Percentiles rank a stretch among this genome's conserved stretches.
Conservation (phyloP, 1,140 invertebrate species). For the Spodoptera litura region DNA sequence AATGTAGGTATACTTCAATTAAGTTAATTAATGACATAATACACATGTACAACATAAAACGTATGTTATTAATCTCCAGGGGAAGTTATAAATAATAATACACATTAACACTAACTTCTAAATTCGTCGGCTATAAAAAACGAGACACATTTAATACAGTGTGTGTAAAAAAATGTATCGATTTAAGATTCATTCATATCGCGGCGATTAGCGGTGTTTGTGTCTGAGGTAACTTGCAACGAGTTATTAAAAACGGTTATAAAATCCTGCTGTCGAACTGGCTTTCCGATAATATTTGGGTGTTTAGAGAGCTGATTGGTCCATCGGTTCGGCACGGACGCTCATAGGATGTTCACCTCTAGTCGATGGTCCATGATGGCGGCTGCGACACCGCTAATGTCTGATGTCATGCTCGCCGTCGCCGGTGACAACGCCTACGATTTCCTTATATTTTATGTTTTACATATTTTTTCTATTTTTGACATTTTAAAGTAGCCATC, state of each 20-base stretch:
- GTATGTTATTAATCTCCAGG: background rate
- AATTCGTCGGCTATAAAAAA: constrained; percentile 38
- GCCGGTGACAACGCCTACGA: constrained; percentile 36
- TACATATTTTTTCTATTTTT: background rate
- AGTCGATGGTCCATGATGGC: constrained; percentile 35
- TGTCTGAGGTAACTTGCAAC: constrained; percentile 42
- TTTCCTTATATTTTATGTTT: constrained; percentile 17
- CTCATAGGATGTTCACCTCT: constrained; percentile 75
- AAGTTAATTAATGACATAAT: background rate
- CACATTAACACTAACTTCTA: constrained; percentile 8
- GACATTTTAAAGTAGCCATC: too few species aligned
- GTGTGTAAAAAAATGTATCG: constrained; percentile 24
- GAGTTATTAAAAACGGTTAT: constrained; percentile 49
- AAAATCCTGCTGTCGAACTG: constrained; percentile 50
- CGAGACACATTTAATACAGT: background rate
- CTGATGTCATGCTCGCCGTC: constrained; percentile 73
- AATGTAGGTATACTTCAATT: background rate
- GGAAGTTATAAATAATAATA: constrained; percentile 11
- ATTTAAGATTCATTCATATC: constrained; percentile 41
- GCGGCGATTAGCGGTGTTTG: constrained; percentile 35
- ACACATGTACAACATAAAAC: background rate
- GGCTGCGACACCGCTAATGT: constrained; percentile 68
- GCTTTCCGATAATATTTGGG: constrained; percentile 63
- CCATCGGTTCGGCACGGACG: constrained; percentile 57
- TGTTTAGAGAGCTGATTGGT: constrained; percentile 67